These are phyloP conservation scores for Drosophila mimica DNA, from an alignment of 2,888 invertebrate species.

Conservation along the genomic window DNA sequence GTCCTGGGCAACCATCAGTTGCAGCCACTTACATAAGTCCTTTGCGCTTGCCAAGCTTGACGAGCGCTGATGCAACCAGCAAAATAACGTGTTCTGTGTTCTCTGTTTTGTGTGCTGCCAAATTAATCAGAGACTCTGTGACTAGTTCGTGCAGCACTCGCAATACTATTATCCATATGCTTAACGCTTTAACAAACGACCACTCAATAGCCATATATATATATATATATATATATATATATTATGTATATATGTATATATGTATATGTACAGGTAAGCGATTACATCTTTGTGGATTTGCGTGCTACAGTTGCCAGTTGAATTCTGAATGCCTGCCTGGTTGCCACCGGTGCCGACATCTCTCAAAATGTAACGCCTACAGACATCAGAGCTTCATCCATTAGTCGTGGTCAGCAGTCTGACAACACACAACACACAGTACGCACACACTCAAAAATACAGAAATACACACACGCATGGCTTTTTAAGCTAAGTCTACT, in stretches of 20 bases:
- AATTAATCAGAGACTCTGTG: conserved; percentile 52
- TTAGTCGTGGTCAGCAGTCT: conserved; percentile 54
- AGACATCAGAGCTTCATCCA: conserved; percentile 41
- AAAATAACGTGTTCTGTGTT: conserved; percentile 25
- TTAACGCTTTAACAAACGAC: conserved; percentile 23
- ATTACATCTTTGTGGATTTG: conserved; percentile 46
- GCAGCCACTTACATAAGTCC: conserved; percentile 43
- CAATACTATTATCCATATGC: conserved; percentile 48
- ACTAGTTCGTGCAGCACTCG: conserved; percentile 24
- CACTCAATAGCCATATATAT: conserved; percentile 10
- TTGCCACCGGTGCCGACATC: conserved; percentile 30
- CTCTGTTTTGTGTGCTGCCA: conserved; percentile 10
- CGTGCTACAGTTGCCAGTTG: conserved; percentile 25
- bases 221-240: not conserved
- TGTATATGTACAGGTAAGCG: not conserved
- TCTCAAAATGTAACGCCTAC: conserved; percentile 31
- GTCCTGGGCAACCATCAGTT: conserved; percentile 33
- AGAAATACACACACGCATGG: conserved; percentile 24
- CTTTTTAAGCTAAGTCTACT: conserved; percentile 8
- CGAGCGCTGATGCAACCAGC: conserved; percentile 24
- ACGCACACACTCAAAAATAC: conserved; percentile 6
- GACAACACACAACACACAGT: conserved; percentile 19
- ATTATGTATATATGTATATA: not conserved
- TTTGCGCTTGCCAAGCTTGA: conserved; percentile 43
- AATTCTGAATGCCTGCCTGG: conserved; percentile 14